Base-by-base conservation (phyloP, 2,888 invertebrate species). In the Cenopis cana region DNA sequence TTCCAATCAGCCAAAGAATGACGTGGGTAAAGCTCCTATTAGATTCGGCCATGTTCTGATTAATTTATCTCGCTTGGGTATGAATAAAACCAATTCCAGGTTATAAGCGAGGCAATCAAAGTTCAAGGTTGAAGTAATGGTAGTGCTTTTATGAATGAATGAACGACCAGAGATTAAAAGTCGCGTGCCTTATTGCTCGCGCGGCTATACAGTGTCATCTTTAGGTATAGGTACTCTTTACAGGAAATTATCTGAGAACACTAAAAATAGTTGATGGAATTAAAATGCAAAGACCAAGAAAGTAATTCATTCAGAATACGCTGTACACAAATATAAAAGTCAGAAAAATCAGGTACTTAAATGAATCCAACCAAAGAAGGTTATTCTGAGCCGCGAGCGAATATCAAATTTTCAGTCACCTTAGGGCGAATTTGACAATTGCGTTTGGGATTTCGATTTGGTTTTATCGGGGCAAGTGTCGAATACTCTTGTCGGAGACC, bases 21-120 rank as follows among this genome's bases (percentile, higher is more conserved):
- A 60, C 60, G 41, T 60, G 46, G 60, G 60, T 60, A 5, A 9
- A 6, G 14, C 24, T 24, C 10, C 10, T 11, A 52, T 20, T 52
- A 52, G 36, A 38, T 38, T 41, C 11, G 46, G 4, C 24, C 24
- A 17, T 20, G n/a, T 24, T n/a, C n/a, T 24, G 29, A 24, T 41
- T 46, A 60, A 60, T 60, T 46, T 46, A 24, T n/a, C 10, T 24
- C 60, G 10, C 24, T 46, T 46, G 46, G 18, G 36, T 36, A 38
- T 14, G 41, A 60, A 56, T 33, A 33, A 56, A 56, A 56, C 56
- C 56, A 33, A 56, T 56, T 56, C 17, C 33, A 33, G 33, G 10
- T 56, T n/a, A 24, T 1, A 33, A 3, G n/a, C 8, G 9, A n/a
- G 33, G 33, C 17, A 41, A 41, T 14, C 17, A 41, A 41, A 4